These are phyloP conservation scores for Platyrinchus mystaceus DNA, from an alignment of 2,797 vertebrate genomes.

Conservation along the genomic window DNA sequence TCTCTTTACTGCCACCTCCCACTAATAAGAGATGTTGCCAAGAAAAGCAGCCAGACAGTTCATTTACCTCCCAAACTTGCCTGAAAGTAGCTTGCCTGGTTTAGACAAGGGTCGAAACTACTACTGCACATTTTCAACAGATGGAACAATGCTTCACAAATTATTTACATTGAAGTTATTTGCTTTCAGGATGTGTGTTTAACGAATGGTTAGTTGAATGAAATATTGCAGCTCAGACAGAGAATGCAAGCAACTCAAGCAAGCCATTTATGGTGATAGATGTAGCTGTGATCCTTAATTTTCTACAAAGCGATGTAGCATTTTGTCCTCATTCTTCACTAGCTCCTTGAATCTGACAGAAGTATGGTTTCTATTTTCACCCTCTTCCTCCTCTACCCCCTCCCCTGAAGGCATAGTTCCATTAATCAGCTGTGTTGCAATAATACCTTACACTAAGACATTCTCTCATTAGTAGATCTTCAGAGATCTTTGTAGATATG, in stretches of 20 bases:
- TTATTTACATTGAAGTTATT: constrained; percentile 79
- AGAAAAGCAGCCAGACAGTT: constrained; percentile 85
- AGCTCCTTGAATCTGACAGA: constrained; percentile 46
- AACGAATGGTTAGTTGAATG: constrained; percentile 73
- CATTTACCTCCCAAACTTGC: constrained; percentile 84
- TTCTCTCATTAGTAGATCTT: constrained; percentile 7
- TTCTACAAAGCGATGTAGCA: constrained; percentile 58
- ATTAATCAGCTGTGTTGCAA: constrained; percentile 20
- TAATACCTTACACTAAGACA: neutral
- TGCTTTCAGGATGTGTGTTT: constrained; percentile 77
- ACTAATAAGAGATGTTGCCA: constrained; percentile 81
- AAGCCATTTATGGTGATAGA: constrained; percentile 74
- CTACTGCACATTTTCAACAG: constrained; percentile 82
- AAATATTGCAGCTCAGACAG: constrained; percentile 70
- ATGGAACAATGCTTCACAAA: constrained; percentile 78
- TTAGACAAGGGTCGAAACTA: constrained; percentile 79
- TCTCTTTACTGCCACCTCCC: constrained; percentile 83
- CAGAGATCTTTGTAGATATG: neutral
- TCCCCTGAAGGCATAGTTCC: neutral
- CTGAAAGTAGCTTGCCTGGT: constrained; percentile 79
- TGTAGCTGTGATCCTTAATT: constrained; percentile 61
- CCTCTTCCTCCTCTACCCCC: neutral
- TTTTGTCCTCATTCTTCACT: constrained; percentile 45
- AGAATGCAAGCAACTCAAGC: constrained; percentile 68
- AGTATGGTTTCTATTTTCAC: constrained; percentile 57